phyloP scores from a whole-genome alignment of 2,888 invertebrate species.

The Pristionchus fissidentatus region DNA sequence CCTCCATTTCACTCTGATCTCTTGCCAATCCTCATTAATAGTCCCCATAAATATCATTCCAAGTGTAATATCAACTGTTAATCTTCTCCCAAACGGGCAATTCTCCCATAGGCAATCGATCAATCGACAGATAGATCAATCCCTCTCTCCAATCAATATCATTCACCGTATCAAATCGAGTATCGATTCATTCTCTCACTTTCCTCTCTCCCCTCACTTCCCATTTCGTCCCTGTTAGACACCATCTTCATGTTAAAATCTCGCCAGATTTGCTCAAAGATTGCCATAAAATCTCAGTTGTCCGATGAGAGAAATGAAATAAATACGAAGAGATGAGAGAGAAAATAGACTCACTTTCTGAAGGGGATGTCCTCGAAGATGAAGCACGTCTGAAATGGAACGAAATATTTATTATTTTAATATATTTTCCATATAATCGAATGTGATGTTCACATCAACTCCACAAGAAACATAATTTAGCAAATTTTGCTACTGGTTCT shows the following conservation, averaged over 20 bases:
- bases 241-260: no score
- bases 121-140: not conserved
- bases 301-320: not conserved
- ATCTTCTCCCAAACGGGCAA: slow-evolving; percentile 2
- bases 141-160: not conserved
- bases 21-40: slow-evolving; percentile 12
- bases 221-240: no score
- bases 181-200: not conserved
- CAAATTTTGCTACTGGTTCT: no score
- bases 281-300: slow-evolving; percentile 3
- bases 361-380: slow-evolving; percentile 53
- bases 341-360: slow-evolving; percentile 51
- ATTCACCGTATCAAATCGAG: not conserved
- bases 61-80: slow-evolving; percentile 23
- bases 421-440: no score
- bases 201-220: not conserved
- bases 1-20: not conserved
- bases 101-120: slow-evolving; percentile 5
- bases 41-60: not conserved
- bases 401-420: no score
- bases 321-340: not conserved
- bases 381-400: slow-evolving; percentile 52
- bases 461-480: no score
- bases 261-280: slow-evolving; percentile 16
- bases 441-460: no score